Base-by-base conservation (phyloP, 2,888 invertebrate species). In the Cheilosia variabilis region DNA sequence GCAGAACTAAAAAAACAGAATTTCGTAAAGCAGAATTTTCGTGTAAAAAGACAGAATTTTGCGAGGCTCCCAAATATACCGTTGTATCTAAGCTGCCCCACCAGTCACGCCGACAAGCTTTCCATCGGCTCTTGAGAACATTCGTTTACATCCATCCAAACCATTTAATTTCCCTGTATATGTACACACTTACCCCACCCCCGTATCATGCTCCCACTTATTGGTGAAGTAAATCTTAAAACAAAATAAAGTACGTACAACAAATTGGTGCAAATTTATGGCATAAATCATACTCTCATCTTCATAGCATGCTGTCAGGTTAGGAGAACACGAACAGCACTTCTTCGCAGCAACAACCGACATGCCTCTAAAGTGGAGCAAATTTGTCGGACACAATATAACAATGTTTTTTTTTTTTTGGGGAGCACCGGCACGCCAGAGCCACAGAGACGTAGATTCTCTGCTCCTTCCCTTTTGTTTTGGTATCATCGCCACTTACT, bases 191-290 rank as follows among this genome's bases (percentile, higher is more conserved):
- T 19, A 4, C n/a, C 19, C 62, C 19, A 19, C 15, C 15, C 37
- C 37, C 27, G 10, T 41, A 66, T n/a, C 17, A 24, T 37, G 27
- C 57, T 19, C 17, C 72, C 73, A 73, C 68, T 73, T 76, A 83
- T 78, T 69, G 78, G 68, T 63, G 73, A 73, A 80, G 81, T 86
- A 73, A 73, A 82, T 82, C 87, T 69, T 73, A 73, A 82, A 77
- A 73, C 73, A 78, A 73, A 78, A 58, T 72, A 82, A 81, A 73
- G 73, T 87, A 82, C 68, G 73, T 82, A 82, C 72, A 87, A 82
- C 82, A 87, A 87, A 87, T 87, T 87, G 87, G 72, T 87, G 73
- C 77, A 87, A 81, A 81, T 87, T 87, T 87, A 81, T 87, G 87
- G 87, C 77, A 87, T 87, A 87, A 87, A 87, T 87, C 81, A 87